Conservation (phyloP, 2,888 invertebrate genomes). For the Alentia gelatinosa region DNA sequence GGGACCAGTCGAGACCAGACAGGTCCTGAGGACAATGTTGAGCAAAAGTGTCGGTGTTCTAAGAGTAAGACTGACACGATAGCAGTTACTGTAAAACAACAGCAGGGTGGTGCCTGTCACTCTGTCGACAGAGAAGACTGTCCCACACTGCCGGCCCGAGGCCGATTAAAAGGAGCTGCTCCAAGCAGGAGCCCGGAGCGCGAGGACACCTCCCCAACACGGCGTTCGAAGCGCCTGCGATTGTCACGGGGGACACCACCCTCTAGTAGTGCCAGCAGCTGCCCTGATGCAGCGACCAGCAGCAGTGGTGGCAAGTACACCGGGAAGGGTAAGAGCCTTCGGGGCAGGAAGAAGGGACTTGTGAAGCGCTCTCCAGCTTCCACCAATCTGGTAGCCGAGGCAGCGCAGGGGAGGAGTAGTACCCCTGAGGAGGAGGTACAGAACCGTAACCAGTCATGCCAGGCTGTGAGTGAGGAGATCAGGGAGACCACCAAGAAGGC, state of each 20-base stretch:
- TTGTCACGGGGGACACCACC: neutral
- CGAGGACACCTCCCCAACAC: neutral
- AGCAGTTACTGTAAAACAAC: neutral
- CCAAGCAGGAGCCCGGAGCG: neutral
- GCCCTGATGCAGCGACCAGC: neutral
- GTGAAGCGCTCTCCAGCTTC: conserved; percentile 52
- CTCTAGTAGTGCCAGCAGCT: neutral
- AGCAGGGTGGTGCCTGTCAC: neutral
- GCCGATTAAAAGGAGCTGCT: conserved; percentile 8
- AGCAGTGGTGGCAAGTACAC: neutral
- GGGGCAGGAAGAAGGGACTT: conserved; percentile 57
- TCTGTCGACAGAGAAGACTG: neutral
- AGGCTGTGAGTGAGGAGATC: conserved; percentile 70
- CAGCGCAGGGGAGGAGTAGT: neutral
- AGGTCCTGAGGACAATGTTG: neutral
- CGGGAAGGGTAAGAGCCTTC: conserved; percentile 60
- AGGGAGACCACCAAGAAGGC: conserved; percentile 63
- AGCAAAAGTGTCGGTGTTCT: neutral
- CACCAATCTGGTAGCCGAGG: neutral
- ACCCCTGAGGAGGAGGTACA: neutral
- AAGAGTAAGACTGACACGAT: neutral
- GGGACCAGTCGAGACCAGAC: neutral
- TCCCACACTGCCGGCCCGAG: neutral
- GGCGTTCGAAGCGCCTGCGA: neutral
- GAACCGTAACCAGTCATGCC: conserved; percentile 59